Evolutionary conservation across 2,888 invertebrate species (phyloP), one percentile per base, ranked within the genome.

Genomic region (Dendrolimus pini): DNA sequence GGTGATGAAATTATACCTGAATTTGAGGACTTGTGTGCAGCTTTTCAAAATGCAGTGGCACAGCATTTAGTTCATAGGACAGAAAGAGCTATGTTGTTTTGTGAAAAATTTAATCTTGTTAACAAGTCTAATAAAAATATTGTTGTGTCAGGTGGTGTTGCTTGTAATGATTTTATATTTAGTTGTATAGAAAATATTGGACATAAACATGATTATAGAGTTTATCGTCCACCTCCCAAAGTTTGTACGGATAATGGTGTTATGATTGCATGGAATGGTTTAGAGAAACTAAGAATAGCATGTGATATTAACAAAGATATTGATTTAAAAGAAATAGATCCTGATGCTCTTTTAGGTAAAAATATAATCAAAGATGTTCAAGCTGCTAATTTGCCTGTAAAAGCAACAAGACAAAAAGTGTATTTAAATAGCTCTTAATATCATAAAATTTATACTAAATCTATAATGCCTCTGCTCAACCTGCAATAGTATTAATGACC

Each of bases 231-330:
- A 12, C 96, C 97, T 3, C 94, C 95, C 30, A 92, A 93, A 73
- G 92, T 98, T 9, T 99, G 99, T 79, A 98, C 98, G 0, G 99
- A 99, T 81, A 99, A 99, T 92, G 99, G 99, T 8, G 93, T 98
- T 47, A 99, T 99, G 99, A 97, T 99, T 70, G 99, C 99, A 14
- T 99, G 99, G 98, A 98, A 98, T 92, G 99, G 97, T 9, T 90
- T 98, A 57, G 98, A 99, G 85, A 95, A 94, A 81, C 92, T 93
- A 69, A 83, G 74, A 58, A 80, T 78, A 41, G 78, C 92, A 14
- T 70, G 69, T 62, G 91, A 91, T 57, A 65, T 89, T 59, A 61
- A 78, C 52, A 72, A 69, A 55, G 89, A 94, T 74, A 89, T 95
- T 55, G 92, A 94, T 61, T 68, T 90, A 14, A 82, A 96, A 13